Evolutionary conservation across 2,113 vertebrate species (phyloP), one percentile per base, ranked within the genome.

Genomic region (Muntiacus reevesi): DNA sequence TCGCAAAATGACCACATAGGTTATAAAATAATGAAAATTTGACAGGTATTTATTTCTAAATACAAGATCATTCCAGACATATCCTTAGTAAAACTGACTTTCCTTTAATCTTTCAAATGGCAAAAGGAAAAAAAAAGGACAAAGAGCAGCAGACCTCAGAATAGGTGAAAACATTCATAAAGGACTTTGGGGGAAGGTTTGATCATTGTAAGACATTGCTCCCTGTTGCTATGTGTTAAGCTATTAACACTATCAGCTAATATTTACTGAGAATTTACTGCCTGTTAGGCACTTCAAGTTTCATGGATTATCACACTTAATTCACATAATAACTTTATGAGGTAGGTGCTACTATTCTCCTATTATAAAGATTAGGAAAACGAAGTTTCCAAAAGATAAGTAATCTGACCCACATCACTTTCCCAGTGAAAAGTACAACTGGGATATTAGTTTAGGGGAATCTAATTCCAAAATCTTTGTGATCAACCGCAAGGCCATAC

Each of bases 41-140:
- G 43, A 92, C 60, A 89, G 25, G 55, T 67, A 82, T 71, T 78
- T 83, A 54, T 47, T 91, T 94, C 82, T 86, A 93, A 78, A 95
- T 74, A 87, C 7, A 83, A 67, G 89, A 54, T 79, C 87, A 94
- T 95, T 40, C 30, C 45, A 87, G 40, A 95, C 54, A 11, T 33
- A 12, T 62, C 30, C 7, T 86, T 74, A 92, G 43, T 54, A 8
- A 87, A 67, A 76, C 9, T 33, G 64, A 55, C 84, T 85, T 76
- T 45, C 79, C 95, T 96, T 95, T 81, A 55, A 87, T 87, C 90
- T 81, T 96, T 95, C 15, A 87, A 92, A 90, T 94, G 43, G 2
- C 60, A 84, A 93, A 93, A 16, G 4, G 0, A 40, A 6, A n/a
- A 33, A 3, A 27, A 28, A 13, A 11, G 21, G 19, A 50, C 1